phyloP scores from a whole-genome alignment of 2,797 vertebrate species.

The Tolypeutes matacus region DNA sequence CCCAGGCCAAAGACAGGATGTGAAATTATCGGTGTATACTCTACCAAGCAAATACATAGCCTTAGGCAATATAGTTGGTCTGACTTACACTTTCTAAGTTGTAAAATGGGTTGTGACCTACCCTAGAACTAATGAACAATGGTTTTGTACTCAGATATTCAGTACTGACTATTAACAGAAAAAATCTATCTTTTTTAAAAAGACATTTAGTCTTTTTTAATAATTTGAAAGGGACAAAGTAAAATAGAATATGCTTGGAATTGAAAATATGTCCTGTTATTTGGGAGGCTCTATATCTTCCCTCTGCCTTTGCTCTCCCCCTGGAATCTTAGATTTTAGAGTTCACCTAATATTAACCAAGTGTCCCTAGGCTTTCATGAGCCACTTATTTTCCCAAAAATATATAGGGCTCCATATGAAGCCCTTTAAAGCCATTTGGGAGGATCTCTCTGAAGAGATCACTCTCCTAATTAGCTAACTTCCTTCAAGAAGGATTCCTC shows the following conservation, averaged over 20 bases:
- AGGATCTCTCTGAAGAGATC: conserved; percentile 32
- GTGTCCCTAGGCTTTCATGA: not conserved
- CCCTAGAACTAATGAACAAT: conserved; percentile 50
- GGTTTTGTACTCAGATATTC: conserved; percentile 1
- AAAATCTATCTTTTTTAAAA: conserved; percentile 13
- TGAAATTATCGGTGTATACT: not conserved
- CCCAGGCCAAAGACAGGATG: not conserved
- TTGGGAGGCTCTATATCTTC: not conserved
- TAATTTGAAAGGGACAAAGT: conserved; percentile 24
- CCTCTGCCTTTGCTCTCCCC: not conserved
- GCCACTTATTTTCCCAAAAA: not conserved
- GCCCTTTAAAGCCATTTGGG: not conserved
- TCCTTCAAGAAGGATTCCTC: conserved; percentile 36
- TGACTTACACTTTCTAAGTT: conserved; percentile 46
- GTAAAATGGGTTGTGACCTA: conserved; percentile 57
- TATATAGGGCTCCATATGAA: conserved; percentile 37
- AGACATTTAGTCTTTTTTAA: not conserved
- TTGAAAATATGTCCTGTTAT: not conserved
- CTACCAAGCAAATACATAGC: not conserved
- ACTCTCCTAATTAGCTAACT: conserved; percentile 50
- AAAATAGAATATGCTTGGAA: not conserved
- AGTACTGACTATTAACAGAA: conserved; percentile 1
- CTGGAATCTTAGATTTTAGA: not conserved
- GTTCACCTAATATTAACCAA: conserved; percentile 35
- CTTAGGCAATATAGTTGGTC: conserved; percentile 31